A percentile compares a stretch with the other conserved stretches of the same genome.
phyloP scores from a whole-genome alignment of 1,140 invertebrate genomes.

The Aphidius ervi region DNA sequence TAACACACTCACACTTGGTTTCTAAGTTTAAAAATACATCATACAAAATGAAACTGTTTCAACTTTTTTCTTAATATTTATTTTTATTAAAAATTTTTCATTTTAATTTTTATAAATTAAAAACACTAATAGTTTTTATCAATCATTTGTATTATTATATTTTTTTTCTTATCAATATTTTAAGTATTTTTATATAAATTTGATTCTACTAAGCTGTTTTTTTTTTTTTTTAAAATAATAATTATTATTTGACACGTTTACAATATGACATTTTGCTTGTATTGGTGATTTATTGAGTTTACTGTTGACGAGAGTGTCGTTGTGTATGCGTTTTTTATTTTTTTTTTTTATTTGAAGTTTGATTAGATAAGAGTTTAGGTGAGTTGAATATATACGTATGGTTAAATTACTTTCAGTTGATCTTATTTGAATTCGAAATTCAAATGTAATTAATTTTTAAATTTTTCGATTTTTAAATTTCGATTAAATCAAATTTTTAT shows the following conservation, averaged over 20 bases:
- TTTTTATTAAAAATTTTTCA: conserved; percentile 4
- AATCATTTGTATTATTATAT: background rate
- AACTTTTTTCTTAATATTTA: background rate
- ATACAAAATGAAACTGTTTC: background rate
- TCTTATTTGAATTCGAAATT: too few relatives aligned
- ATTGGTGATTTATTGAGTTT: too few relatives aligned
- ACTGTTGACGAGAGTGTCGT: background rate
- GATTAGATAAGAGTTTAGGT: too few relatives aligned
- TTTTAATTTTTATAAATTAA: background rate
- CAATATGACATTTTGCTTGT: too few relatives aligned
- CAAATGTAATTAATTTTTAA: too few relatives aligned
- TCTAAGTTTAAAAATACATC: conserved; percentile 13
- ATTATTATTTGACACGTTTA: too few relatives aligned
- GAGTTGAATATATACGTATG: too few relatives aligned
- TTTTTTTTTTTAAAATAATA: conserved; percentile 27
- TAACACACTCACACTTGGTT: conserved; percentile 11
- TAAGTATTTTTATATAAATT: background rate
- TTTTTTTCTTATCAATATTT: conserved; percentile 3
- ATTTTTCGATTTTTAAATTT: too few relatives aligned
- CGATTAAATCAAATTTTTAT: too few relatives aligned
- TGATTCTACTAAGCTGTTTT: conserved; percentile 10
- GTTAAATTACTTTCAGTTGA: too few relatives aligned
- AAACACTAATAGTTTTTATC: too few relatives aligned
- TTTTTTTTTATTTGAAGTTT: conserved; percentile 20
- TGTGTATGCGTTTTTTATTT: conserved; percentile 29